phyloP scores from a whole-genome alignment of 2,113 vertebrate species.

The Lipophrys pholis region DNA sequence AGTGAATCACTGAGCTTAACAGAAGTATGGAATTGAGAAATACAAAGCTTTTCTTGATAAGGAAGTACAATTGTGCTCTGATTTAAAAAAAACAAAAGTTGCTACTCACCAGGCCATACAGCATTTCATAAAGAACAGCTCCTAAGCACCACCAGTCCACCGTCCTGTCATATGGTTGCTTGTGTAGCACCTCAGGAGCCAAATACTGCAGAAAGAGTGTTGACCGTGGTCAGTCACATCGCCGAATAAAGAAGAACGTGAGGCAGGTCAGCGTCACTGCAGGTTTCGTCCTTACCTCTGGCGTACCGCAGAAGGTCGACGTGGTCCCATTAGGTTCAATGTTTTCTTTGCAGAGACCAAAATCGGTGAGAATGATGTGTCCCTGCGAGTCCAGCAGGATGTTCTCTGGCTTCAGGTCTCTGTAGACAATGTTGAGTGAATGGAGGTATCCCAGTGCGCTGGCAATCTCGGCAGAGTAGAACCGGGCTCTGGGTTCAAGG shows the following conservation, averaged over 20 bases:
- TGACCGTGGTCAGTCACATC: neutral
- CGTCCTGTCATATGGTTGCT: conserved; percentile 97
- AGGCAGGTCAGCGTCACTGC: neutral
- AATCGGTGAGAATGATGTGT: conserved; percentile 97
- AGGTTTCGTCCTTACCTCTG: conserved; percentile 87
- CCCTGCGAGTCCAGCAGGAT: conserved; percentile 97
- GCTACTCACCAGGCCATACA: conserved; percentile 94
- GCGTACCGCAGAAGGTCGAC: conserved; percentile 98
- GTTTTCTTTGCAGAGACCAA: conserved; percentile 99
- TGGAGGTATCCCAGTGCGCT: conserved; percentile 98
- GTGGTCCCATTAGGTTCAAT: conserved; percentile 98
- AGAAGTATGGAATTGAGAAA: neutral
- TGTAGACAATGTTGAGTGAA: conserved; percentile 97
- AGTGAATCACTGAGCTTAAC: neutral
- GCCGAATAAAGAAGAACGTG: neutral
- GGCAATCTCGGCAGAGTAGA: conserved; percentile 97
- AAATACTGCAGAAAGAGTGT: conserved; percentile 87
- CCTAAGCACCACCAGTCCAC: conserved; percentile 99
- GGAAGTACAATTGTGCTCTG: too few relatives aligned
- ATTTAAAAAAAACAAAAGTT: too few relatives aligned
- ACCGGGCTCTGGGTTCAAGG: conserved; percentile 94
- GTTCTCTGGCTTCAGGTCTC: conserved; percentile 98
- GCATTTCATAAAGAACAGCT: conserved; percentile 97
- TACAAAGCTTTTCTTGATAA: too few relatives aligned
- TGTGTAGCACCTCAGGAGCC: conserved; percentile 97